Percentiles rank a stretch among this genome's conserved stretches.
Conservation (phyloP, 1,140 invertebrate species). For the Mycetomoellerius zeteki region DNA sequence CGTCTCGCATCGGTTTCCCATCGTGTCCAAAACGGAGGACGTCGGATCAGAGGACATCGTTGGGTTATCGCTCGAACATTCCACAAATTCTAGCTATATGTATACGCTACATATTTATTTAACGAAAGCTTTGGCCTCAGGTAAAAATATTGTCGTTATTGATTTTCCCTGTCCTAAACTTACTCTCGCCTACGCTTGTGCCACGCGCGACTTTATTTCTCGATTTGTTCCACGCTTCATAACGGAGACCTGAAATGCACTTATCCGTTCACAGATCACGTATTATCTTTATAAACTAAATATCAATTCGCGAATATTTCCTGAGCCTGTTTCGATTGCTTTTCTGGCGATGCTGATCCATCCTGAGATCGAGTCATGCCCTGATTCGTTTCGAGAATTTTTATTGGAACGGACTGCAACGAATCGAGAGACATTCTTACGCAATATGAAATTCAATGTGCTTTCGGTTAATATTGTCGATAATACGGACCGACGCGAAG, state of each 20-base stretch:
- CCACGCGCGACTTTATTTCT: neutral
- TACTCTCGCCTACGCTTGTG: neutral
- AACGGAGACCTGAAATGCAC: neutral
- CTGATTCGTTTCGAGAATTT: neutral
- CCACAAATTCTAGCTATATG: neutral
- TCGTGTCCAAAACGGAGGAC: neutral
- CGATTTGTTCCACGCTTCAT: neutral
- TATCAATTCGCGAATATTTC: neutral
- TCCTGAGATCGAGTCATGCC: neutral
- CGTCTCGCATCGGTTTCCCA: too few species aligned
- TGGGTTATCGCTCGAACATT: neutral
- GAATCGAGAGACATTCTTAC: neutral
- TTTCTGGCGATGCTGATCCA: neutral
- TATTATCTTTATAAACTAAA: neutral
- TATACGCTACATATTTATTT: conserved; percentile 5
- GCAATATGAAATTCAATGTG: neutral
- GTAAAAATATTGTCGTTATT: conserved; percentile 30
- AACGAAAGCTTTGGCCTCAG: neutral
- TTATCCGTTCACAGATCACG: neutral
- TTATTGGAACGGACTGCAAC: neutral
- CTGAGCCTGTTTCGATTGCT: neutral
- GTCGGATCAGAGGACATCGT: neutral
- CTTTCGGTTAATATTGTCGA: neutral
- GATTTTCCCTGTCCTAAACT: conserved; percentile 32
- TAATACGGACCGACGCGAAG: neutral